These are phyloP conservation scores for Hyla sarda DNA, from an alignment of 2,113 vertebrate genomes.

Conservation along the genomic window DNA sequence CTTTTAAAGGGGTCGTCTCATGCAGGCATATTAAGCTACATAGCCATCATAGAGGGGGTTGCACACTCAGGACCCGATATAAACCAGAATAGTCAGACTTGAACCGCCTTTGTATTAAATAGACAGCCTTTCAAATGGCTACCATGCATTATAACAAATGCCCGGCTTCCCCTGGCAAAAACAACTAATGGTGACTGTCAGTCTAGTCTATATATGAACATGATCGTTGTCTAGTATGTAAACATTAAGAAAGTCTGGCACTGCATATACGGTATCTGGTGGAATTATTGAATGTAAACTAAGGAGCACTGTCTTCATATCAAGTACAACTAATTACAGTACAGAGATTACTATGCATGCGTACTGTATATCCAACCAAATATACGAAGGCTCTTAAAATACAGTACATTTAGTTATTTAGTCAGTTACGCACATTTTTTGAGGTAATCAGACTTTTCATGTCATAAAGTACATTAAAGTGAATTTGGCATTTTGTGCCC, in stretches of 20 bases:
- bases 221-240: conserved; percentile 1
- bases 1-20: too few species aligned
- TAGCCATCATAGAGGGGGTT: not conserved
- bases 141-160: not conserved
- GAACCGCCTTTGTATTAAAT: not conserved
- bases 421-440: too few species aligned
- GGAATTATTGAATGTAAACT: not conserved
- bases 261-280: not conserved
- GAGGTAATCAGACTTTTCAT: conserved; percentile 37
- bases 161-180: not conserved
- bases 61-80: too few species aligned
- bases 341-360: not conserved
- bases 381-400: too few species aligned
- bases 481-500: not conserved
- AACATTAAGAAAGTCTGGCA: conserved; percentile 30
- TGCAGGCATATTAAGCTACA: not conserved
- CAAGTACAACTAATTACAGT: conserved; percentile 23
- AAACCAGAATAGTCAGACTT: not conserved
- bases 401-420: not conserved
- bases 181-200: too few species aligned
- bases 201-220: not conserved
- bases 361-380: too few species aligned
- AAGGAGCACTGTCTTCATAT: not conserved
- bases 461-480: conserved; percentile 8
- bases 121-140: not conserved